Evolutionary conservation across 2,888 invertebrate genomes (phyloP).

Genomic region (Erynnis tages): DNA sequence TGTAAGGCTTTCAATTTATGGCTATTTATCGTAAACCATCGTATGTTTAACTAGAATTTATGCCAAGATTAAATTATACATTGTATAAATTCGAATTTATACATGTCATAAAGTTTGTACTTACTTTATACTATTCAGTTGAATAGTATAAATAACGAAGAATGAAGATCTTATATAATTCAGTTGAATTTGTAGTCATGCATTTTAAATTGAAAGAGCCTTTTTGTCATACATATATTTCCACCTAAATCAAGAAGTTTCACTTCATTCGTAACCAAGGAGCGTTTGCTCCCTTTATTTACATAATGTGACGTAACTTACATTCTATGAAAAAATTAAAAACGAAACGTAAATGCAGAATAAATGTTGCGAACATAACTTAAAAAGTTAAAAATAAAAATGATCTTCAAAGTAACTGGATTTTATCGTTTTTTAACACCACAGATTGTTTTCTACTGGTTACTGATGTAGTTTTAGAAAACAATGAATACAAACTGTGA

Average conservation of each 20-base stretch:
- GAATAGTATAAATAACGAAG: too few relatives aligned
- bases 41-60: too few relatives aligned
- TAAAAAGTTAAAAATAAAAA: slow-evolving; percentile 44
- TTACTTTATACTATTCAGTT: too few relatives aligned
- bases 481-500: not conserved
- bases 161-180: too few relatives aligned
- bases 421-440: not conserved
- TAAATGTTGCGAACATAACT: slow-evolving; percentile 50
- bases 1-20: too few relatives aligned
- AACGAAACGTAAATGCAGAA: slow-evolving; percentile 58
- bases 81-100: too few relatives aligned
- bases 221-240: not conserved
- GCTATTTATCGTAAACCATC: too few relatives aligned
- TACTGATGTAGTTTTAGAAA: slow-evolving; percentile 10
- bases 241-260: not conserved
- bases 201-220: too few relatives aligned
- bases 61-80: too few relatives aligned
- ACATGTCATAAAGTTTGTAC: too few relatives aligned
- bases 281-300: slow-evolving; percentile 8
- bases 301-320: slow-evolving; percentile 13
- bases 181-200: too few relatives aligned
- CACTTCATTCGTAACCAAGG: not conserved
- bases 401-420: not conserved
- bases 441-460: not conserved
- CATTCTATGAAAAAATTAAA: slow-evolving; percentile 38